Percentiles rank a stretch among this genome's conserved stretches.
These are phyloP conservation scores for Microtus montanus DNA, from an alignment of 2,113 vertebrate genomes.

Conservation along the genomic window DNA sequence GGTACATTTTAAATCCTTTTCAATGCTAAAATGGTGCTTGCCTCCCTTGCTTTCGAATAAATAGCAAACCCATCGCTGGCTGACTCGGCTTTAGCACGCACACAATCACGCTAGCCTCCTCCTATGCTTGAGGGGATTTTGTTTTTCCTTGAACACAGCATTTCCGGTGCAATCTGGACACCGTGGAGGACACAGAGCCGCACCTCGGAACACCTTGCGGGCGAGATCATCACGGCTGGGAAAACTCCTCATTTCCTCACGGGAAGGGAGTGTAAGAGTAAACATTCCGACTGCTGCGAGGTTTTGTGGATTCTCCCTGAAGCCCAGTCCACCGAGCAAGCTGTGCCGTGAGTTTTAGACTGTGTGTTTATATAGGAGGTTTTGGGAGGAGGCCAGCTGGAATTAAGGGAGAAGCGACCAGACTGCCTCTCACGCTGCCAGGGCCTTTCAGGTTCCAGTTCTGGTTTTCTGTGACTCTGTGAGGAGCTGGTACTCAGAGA, in stretches of 20 bases:
- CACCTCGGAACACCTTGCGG: neutral
- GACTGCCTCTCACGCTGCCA: neutral
- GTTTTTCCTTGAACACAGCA: neutral
- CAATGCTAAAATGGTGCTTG: neutral
- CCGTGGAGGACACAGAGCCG: neutral
- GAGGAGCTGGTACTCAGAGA: neutral
- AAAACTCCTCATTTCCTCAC: conserved; percentile 17
- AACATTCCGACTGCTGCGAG: neutral
- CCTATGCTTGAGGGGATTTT: neutral
- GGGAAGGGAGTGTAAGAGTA: neutral
- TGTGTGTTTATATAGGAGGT: neutral
- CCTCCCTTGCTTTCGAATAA: neutral
- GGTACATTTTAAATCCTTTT: conserved; percentile 16
- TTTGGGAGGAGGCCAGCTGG: neutral
- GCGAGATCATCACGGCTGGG: neutral
- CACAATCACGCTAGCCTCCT: neutral
- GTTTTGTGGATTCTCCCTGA: neutral
- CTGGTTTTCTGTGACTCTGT: neutral
- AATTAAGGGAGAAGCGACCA: neutral
- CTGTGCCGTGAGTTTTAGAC: neutral
- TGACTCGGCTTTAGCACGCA: neutral
- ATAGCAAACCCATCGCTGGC: neutral
- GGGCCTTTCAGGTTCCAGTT: neutral
- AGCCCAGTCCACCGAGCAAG: neutral
- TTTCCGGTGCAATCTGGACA: neutral